Evolutionary conservation across 2,113 vertebrate genomes (phyloP).

Genomic region (Prionailurus bengalensis): DNA sequence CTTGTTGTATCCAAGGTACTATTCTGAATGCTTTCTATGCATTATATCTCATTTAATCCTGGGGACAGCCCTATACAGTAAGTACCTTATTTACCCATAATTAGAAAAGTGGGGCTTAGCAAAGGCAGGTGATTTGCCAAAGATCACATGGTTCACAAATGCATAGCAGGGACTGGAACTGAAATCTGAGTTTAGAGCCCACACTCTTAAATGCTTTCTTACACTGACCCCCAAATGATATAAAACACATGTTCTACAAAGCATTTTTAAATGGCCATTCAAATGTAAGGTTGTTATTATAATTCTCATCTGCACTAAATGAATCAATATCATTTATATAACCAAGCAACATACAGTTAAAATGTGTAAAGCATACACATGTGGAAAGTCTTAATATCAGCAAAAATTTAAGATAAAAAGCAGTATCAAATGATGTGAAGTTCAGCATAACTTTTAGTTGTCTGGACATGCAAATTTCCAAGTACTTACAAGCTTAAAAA

Average conservation of each 20-base stretch:
- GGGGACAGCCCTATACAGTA: not conserved
- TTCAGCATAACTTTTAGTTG: not conserved
- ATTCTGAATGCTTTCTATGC: not conserved
- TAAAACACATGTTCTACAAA: not conserved
- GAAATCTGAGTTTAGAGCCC: not conserved
- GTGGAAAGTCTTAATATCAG: not conserved
- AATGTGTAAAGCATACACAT: constrained; percentile 6
- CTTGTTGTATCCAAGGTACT: not conserved
- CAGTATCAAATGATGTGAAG: constrained; percentile 10
- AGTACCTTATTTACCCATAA: not conserved
- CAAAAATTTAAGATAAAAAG: not conserved
- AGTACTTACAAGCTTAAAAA: not conserved
- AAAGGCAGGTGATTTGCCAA: not conserved
- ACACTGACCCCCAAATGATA: constrained; percentile 6
- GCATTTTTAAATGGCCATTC: not conserved
- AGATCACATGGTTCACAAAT: not conserved
- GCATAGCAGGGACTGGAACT: not conserved
- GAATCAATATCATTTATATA: not conserved
- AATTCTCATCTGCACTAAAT: constrained; percentile 29
- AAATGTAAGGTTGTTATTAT: not conserved
- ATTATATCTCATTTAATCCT: not conserved
- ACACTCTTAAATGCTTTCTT: not conserved
- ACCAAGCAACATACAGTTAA: not conserved
- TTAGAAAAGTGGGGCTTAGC: not conserved
- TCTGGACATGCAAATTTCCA: not conserved